Conservation (phyloP, 2,797 vertebrate species). For the Oophaga sylvatica region DNA sequence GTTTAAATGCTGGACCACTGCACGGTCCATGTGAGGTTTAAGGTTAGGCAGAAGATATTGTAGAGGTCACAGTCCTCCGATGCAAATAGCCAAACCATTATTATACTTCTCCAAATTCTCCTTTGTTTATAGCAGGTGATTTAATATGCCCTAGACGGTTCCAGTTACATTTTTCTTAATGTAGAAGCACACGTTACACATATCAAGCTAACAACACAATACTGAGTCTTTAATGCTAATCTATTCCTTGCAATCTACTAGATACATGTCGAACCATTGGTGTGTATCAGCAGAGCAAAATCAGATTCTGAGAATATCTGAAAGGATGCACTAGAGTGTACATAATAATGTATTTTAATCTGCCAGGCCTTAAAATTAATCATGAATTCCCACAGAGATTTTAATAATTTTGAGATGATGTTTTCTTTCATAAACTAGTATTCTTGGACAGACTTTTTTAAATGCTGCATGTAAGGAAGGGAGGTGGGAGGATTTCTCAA, state of each 20-base stretch:
- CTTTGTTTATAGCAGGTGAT: conserved; percentile 76
- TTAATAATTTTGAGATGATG: conserved; percentile 87
- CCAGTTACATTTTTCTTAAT: conserved; percentile 85
- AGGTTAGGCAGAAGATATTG: conserved; percentile 68
- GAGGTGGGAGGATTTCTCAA: conserved; percentile 70
- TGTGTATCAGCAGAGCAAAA: conserved; percentile 87
- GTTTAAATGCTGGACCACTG: conserved; percentile 39
- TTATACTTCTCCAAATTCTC: conserved; percentile 61
- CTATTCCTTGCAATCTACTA: conserved; percentile 92
- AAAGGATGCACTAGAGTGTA: conserved; percentile 87
- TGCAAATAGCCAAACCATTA: conserved; percentile 71
- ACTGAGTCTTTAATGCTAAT: conserved; percentile 92
- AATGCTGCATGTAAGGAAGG: conserved; percentile 68
- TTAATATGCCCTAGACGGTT: conserved; percentile 78
- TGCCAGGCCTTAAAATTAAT: conserved; percentile 88
- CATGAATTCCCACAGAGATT: conserved; percentile 88
- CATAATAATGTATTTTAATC: conserved; percentile 89
- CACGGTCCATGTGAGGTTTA: conserved; percentile 50
- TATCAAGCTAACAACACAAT: conserved; percentile 86
- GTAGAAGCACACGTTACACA: conserved; percentile 85
- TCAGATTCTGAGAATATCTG: conserved; percentile 88
- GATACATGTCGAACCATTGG: conserved; percentile 86
- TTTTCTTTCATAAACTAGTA: conserved; percentile 73
- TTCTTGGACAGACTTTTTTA: conserved; percentile 80
- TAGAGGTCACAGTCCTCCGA: conserved; percentile 74